These are phyloP conservation scores for Rallus limicola DNA, from an alignment of 2,113 vertebrate genomes.

Conservation along the genomic window DNA sequence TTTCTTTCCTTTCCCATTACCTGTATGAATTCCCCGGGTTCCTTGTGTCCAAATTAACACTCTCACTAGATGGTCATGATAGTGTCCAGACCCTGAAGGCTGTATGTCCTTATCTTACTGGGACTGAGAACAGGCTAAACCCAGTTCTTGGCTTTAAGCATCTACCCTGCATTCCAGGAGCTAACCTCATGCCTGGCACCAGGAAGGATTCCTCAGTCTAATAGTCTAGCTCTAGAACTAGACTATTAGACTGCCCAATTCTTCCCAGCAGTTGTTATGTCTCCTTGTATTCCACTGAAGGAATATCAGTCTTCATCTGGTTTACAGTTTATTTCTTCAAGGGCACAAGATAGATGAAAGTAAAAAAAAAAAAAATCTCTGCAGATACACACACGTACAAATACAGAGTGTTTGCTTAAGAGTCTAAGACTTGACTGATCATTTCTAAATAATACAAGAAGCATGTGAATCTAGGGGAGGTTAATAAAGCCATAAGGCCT, in stretches of 20 bases:
- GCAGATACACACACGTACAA: not conserved
- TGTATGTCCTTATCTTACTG: not conserved
- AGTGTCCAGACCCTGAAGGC: not conserved
- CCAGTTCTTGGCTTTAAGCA: not conserved
- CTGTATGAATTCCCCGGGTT: not conserved
- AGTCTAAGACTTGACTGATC: not conserved
- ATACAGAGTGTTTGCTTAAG: not conserved
- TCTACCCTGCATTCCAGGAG: not conserved
- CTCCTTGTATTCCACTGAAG: not conserved
- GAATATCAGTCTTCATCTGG: not conserved
- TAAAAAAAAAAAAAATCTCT: not conserved
- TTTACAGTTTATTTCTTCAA: not conserved
- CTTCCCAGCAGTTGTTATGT: not conserved
- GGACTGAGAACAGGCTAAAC: not conserved
- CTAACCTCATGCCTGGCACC: not conserved
- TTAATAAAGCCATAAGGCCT: not conserved
- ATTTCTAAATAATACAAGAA: not conserved
- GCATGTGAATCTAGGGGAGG: not conserved
- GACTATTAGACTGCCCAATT: too few species aligned
- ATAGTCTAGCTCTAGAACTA: not conserved
- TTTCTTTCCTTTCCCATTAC: not conserved
- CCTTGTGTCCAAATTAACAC: not conserved
- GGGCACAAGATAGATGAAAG: not conserved
- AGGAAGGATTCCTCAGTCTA: not conserved
- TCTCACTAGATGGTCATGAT: not conserved